Base-by-base conservation (phyloP, 2,113 vertebrate species). In the Tachuris rubrigastra region DNA sequence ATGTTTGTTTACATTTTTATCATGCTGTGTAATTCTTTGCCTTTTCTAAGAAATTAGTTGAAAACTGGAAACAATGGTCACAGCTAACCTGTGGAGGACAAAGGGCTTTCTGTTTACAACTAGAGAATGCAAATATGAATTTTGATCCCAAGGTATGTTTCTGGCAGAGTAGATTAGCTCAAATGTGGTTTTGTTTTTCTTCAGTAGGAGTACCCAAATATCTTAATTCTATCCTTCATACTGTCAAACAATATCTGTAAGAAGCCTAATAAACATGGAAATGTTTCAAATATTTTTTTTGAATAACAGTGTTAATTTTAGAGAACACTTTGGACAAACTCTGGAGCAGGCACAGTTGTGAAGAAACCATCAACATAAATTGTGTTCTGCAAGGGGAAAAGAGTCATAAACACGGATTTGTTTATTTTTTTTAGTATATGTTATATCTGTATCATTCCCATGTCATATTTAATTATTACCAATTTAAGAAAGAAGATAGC, bases 231-330 rank as follows among this genome's bases (percentile, higher is more conserved):
- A 2, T 82, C 52, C 19, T 90, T 83, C 84, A 58, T 74, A 17
- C 37, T 77, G 22, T 66, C n/a, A 74, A 46, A 90, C n/a, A 94
- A 77, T 92, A 69, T 66, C 59, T 89, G 95, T 76, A 91, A 86
- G 42, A 86, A 90, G 65, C 4, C 8, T 66, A 41, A 31, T 89
- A 94, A 92, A 77, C 46, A 62, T 42, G 50, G 63, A 86, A 86
- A 41, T 73, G 19, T 67, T 90, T 96, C 44, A 94, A 80, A 73
- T 14, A 5, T 31, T 69, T 75, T 74, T 82, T 65, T 52, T 6
- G 1, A 80, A 49, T 73, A 66, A 73, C 11, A 30, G 7, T 1
- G 9, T 83, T 83, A 76, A 86, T 83, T 90, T 91, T 78, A 74
- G 65, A 85, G 81, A 94, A 53, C 8, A 28, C 25, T 89, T 83